Conservation (phyloP, 2,113 vertebrate genomes). For the Engraulis encrasicolus region DNA sequence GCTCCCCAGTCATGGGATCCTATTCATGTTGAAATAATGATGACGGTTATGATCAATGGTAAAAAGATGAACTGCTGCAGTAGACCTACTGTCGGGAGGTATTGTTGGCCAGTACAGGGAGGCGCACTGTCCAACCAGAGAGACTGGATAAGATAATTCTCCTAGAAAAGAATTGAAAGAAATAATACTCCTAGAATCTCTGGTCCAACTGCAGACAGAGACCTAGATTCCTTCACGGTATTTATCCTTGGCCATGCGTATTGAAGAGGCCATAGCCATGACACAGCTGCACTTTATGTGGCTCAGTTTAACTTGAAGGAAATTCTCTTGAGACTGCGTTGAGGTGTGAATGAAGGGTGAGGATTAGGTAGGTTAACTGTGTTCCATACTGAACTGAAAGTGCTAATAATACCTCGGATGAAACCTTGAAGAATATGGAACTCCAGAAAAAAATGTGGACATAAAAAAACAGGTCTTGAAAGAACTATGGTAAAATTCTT, state of each 20-base stretch:
- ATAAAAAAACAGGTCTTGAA: no score
- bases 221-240: neutral
- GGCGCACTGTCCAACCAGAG: no score
- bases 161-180: no score
- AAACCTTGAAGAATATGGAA: neutral
- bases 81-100: neutral
- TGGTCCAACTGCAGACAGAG: neutral
- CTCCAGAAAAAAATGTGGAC: neutral
- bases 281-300: neutral
- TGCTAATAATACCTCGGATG: neutral
- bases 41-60: neutral
- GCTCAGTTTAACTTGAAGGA: neutral
- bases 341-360: neutral
- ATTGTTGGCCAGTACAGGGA: neutral
- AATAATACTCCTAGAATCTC: no score
- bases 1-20: neutral
- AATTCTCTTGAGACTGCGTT: neutral
- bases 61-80: neutral
- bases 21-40: neutral
- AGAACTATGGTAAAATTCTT: no score
- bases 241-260: neutral
- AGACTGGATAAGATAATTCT: no score
- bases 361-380: slow-evolving; percentile 1
- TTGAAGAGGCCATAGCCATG: neutral
- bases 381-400: neutral